Evolutionary conservation across 1,140 invertebrate species (phyloP), one percentile per base, ranked within the genome.

Genomic region (Solenopsis fugax): DNA sequence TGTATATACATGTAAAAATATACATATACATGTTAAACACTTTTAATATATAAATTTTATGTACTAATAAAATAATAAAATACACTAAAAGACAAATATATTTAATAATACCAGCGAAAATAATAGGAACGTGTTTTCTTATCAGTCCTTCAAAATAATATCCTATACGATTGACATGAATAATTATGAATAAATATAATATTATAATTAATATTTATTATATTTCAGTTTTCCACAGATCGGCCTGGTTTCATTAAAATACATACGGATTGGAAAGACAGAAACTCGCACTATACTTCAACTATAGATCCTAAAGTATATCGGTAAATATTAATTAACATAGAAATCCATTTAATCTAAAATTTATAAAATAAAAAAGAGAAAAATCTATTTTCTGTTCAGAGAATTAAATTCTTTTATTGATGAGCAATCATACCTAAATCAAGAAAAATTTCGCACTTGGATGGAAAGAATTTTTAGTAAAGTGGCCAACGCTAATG

Each of bases 381-480:
- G 12, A 67, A 54, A 48, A 69, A 2, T 48, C 12, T 67, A 37
- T n/a, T 45, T 60, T 58, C 48, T 69, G 2, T 89, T 71, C 58
- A 93, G 95, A 41, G 93, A 92, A 87, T 92, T 95, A 0, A 75
- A 92, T 0, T 93, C 92, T 0, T 95, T 95, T 92, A 88, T 95
- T 3, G 91, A 93, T 48, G 0, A 76, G 0, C 85, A 95, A 0
- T 94, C 91, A 29, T 95, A 94, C 85, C 86, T 96, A 6, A 62
- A 95, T 5, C 95, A 96, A 90, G 92, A 94, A 45, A 93, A 93
- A 73, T 95, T 96, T 84, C 93, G 94, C 0, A 65, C 78, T 0
- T 96, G 95, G 95, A 90, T 96, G 45, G 94, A 96, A 87, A 58
- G 93, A 9, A 91, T 95, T 13, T 89, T 96, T 0, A 91, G 90